Evolutionary conservation across 2,888 invertebrate species (phyloP), one percentile per base, ranked within the genome.

Genomic region (Chorisops tibialis): DNA sequence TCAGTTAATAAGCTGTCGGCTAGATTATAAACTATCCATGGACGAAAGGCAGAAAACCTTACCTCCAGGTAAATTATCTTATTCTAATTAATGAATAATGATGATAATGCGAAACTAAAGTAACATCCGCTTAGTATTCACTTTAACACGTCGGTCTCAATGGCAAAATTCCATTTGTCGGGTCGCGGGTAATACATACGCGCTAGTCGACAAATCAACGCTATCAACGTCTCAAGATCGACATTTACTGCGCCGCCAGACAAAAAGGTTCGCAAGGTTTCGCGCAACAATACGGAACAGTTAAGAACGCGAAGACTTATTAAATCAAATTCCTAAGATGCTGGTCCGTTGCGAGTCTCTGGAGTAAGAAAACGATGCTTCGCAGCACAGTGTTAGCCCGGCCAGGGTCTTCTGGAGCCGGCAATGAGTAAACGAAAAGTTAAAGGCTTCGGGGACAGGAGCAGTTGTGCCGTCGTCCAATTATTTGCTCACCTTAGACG

Each of bases 281-380:
- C 59, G n/a, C 35, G 48, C 39, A 59, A 62, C 62, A 62, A 64
- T 49, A 64, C 50, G 54, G 59, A 41, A 35, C 43, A 45, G 30
- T 56, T 56, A 56, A 56, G 30, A 45, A 43, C 18, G n/a, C 16
- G 43, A 18, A 16, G 54, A 64, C 64, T 64, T 64, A 64, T 64
- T 65, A 65, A 65, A 65, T 65, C 64, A 65, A 65, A 65, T 65
- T 65, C 64, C 58, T 58, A 48, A 58, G 62, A 64, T 62, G 48
- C 43, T 30, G 56, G 59, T 39, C 47, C 47, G 22, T 62, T 47
- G 54, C 39, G 49, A 39, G 19, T 43, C 24, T 30, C 30, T 30
- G 30, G 30, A 30, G 30, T 30, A 30, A 30, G 30, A 30, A 30
- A 9, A 5, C 30, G 30, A n/a, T n/a, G n/a, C n/a, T n/a, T n/a